Evolutionary conservation across 1,140 invertebrate species (phyloP), one percentile per base, ranked within the genome.

Genomic region (Drosophila sproati): DNA sequence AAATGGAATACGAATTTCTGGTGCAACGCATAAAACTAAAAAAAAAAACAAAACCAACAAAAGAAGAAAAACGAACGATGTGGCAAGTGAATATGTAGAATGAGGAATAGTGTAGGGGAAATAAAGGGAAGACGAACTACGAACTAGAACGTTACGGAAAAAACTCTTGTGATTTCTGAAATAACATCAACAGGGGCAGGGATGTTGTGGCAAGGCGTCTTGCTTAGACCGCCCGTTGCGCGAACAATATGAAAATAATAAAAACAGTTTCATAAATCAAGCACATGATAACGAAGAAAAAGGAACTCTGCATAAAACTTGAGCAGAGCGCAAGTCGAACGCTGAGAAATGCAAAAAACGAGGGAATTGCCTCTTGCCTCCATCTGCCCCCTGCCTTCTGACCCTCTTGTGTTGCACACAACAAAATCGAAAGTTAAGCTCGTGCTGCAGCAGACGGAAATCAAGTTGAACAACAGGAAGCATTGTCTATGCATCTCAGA

Each of bases 221-320:
- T 41, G 60, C 57, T 61, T 62, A 54, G 62, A 51, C 77, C 66
- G 12, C 60, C 62, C 63, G 52, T 51, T 60, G 54, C 69, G 67
- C 37, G 80, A 82, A 89, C 83, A 88, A 88, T 88, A 88, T 83
- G 86, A 89, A 88, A 89, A 89, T 89, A 89, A 89, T 85, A 89
- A 89, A 89, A 89, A 89, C 85, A 89, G 85, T 89, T 89, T 78
- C 85, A 89, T 89, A 89, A 90, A 89, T 89, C 85, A 89, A 81
- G 51, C 51, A 89, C 89, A 85, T 89, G 80, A 90, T 88, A 89
- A 89, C 79, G 77, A 75, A 55, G 28, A 64, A 47, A 39, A 56
- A 56, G 55, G 82, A 88, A 74, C 70, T 86, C 68, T 85, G 77
- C 82, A 86, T 76, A 86, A 86, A 86, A 86, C 78, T 86, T 78